These are phyloP conservation scores for Pollenia griseotomentosa DNA, from an alignment of 2,888 invertebrate genomes.

Conservation along the genomic window DNA sequence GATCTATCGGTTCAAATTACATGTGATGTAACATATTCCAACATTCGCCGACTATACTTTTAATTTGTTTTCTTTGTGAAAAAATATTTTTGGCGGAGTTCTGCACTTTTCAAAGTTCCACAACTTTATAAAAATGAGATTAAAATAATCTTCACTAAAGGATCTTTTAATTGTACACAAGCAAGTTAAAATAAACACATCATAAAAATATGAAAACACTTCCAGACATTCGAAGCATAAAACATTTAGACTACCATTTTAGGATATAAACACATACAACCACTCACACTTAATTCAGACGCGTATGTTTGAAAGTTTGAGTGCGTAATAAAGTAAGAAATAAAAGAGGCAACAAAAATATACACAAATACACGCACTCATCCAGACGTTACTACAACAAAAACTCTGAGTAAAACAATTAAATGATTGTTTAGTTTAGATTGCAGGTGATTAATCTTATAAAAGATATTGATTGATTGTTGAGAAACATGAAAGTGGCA, in stretches of 20 bases:
- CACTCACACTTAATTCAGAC: background rate
- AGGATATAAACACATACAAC: background rate
- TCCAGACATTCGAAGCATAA: background rate
- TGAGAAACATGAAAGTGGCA: constrained; percentile 38
- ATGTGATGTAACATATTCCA: no score
- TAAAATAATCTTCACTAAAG: no score
- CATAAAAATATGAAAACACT: background rate
- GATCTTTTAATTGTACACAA: background rate
- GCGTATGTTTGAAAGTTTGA: no score
- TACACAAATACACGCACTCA: background rate
- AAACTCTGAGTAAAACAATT: constrained; percentile 48
- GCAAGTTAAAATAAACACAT: background rate
- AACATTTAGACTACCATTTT: background rate
- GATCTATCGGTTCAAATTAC: no score
- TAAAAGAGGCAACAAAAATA: background rate
- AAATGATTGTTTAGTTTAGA: constrained; percentile 63
- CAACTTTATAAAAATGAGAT: no score
- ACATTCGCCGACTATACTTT: no score
- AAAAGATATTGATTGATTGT: constrained; percentile 58
- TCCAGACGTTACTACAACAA: background rate
- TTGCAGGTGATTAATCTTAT: constrained; percentile 67
- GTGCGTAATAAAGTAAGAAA: no score
- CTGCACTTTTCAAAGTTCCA: no score
- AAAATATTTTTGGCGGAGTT: no score
- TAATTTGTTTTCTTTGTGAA: no score